phyloP scores from a whole-genome alignment of 2,113 vertebrate species.

The Eublepharis macularius region DNA sequence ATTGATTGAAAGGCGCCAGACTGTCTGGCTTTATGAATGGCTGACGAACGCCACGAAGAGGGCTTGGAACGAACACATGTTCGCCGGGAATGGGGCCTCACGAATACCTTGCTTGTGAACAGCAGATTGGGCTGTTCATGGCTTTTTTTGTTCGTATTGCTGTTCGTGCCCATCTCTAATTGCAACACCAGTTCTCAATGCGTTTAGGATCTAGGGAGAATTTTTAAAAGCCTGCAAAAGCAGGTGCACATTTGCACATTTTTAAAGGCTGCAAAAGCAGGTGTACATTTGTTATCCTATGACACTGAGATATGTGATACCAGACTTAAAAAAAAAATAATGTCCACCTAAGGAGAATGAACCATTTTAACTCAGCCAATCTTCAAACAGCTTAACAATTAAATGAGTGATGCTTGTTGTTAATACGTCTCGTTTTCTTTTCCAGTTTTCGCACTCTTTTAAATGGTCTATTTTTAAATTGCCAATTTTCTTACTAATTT shows the following conservation, averaged over 20 bases:
- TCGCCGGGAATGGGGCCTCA: no score
- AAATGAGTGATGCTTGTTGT: slow-evolving; percentile 14
- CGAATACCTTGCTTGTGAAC: no score
- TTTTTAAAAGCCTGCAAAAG: neutral
- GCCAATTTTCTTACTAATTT: slow-evolving; percentile 65
- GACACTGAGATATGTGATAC: neutral
- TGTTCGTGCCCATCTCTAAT: no score
- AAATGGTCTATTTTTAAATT: slow-evolving; percentile 60
- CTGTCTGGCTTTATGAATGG: no score
- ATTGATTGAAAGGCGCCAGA: no score
- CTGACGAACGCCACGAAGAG: no score
- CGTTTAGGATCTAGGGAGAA: neutral
- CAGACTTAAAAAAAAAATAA: neutral
- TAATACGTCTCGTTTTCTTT: neutral
- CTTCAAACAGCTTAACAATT: slow-evolving; percentile 42
- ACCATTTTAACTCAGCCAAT: slow-evolving; percentile 31
- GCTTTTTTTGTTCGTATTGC: no score
- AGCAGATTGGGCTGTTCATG: no score
- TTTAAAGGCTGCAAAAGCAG: no score
- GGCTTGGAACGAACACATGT: no score
- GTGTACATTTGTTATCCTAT: neutral
- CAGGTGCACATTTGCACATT: no score
- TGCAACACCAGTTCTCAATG: no score
- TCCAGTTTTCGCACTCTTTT: slow-evolving; percentile 32
- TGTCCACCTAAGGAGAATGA: neutral